Base-by-base conservation (phyloP, 2,888 invertebrate genomes). In the Mythimna pallens region DNA sequence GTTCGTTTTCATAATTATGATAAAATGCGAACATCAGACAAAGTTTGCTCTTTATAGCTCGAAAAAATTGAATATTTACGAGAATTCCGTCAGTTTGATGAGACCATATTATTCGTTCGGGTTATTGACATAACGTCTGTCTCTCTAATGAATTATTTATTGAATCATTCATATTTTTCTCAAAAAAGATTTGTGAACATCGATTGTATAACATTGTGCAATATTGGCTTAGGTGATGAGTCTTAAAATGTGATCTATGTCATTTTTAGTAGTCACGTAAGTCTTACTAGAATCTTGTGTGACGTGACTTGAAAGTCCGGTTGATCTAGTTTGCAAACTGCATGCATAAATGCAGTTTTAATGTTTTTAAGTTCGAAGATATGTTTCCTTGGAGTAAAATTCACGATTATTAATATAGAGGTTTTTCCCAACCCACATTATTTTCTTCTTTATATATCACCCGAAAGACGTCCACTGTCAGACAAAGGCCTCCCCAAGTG, bases 81-180 rank as follows among this genome's bases (percentile, higher is more conserved):
- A 80, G 83, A 9, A 73, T 65, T 67, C 79, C 70, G 74, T 78
- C 77, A 82, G 63, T 74, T 76, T 78, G 83, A 85, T 65, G 81
- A 74, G 36, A 82, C 54, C 59, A 67, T 70, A 80, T 73, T 70
- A 80, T 73, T 69, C 71, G 81, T 81, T 71, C 76, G 43, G 82
- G 80, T 82, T 86, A 86, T 84, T 85, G 87, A 84, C 83, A 82
- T 78, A 78, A 68, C 70, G 66, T 78, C 76, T 83, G 83, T 82
- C 74, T 71, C 47, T 55, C n/a, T 34, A 65, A 79, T 87, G 86
- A 86, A 78, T 86, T 86, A 87, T 83, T 82, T 80, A 80, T 75
- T 67, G 63, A 71, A 86, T 77, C 63, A 77, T 62, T 65, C 63
- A 62, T 59, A 70, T 74, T 73, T 72, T 78, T 82, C 80, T 68